phyloP scores from a whole-genome alignment of 2,888 invertebrate genomes.

The Drymonia ruficornis region DNA sequence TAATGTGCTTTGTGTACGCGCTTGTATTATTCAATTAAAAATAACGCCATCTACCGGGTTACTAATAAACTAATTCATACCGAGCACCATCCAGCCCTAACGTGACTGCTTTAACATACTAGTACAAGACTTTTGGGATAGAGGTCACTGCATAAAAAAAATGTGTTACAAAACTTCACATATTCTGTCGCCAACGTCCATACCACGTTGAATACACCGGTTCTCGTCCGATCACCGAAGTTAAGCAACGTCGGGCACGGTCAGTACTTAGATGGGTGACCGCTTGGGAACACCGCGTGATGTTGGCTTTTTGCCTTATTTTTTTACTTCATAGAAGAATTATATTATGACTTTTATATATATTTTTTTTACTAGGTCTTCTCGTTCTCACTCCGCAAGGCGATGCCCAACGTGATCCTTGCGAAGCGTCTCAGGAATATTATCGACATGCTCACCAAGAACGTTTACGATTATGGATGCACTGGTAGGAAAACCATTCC shows the following conservation, averaged over 20 bases:
- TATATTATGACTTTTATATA: background rate
- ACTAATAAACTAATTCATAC: no score
- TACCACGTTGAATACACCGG: conserved; percentile 74
- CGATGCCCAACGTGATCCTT: conserved; percentile 92
- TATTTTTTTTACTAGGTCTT: conserved; percentile 85
- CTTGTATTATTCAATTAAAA: no score
- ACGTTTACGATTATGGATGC: conserved; percentile 96
- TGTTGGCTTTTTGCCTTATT: conserved; percentile 57
- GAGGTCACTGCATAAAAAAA: no score
- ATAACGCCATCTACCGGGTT: no score
- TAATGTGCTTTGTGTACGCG: no score
- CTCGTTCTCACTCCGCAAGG: conserved; percentile 90
- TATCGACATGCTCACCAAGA: conserved; percentile 93
- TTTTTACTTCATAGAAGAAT: no score
- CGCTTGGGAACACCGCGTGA: conserved; percentile 74
- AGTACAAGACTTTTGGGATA: no score
- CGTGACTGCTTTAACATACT: no score
- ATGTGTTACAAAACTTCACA: background rate
- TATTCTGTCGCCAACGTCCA: conserved; percentile 52
- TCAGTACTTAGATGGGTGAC: conserved; percentile 78
- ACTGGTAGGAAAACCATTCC: conserved; percentile 80
- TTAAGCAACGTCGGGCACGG: conserved; percentile 76
- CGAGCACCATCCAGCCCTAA: no score
- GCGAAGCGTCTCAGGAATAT: conserved; percentile 91
- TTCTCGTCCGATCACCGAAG: conserved; percentile 80